Evolutionary conservation across 2,113 vertebrate genomes (phyloP), one percentile per base, ranked within the genome.

Genomic region (Forbesichthys agassizii): DNA sequence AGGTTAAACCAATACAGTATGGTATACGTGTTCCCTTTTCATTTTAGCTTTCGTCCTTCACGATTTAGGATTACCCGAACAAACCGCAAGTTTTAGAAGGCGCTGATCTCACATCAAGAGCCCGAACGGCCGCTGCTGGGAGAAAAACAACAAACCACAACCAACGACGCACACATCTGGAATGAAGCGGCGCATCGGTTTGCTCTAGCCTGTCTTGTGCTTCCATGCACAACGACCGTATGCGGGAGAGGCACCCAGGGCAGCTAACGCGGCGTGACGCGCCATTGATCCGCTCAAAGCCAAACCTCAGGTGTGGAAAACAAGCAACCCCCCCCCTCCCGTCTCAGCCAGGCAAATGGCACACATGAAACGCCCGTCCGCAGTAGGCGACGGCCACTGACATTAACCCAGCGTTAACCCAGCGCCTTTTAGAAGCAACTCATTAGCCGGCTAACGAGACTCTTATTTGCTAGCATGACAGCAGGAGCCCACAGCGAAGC

Each of bases 401-500:
- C 85, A 86, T 90, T 90, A 77, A 76, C 82, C 71, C 68, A 10
- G 72, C 11, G 60, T 75, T 88, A 88, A 85, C n/a, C n/a, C n/a
- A n/a, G n/a, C 4, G 71, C 88, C 86, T 79, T 88, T 86, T 83
- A 80, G 81, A 80, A 69, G 65, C 68, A 60, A 18, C 71, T 81
- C 81, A 77, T 81, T 88, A 88, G 77, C 79, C 42, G 33, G 53
- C 80, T 88, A 84, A 89, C 87, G 71, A 87, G 81, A 82, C 56
- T 74, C 74, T 88, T 86, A 84, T 86, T 18, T 75, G 9, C 68
- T 69, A 72, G 20, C 11, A 12, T 20, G 5, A 60, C 58, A 5
- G 3, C 13, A 33, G 7, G 33, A n/a, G 12, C 75, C 55, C 52
- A 60, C 65, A 4, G 61, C 11, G 36, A 33, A 53, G 33, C n/a